These are phyloP conservation scores for Crax fasciolata DNA, from an alignment of 2,797 vertebrate species.

Conservation along the genomic window DNA sequence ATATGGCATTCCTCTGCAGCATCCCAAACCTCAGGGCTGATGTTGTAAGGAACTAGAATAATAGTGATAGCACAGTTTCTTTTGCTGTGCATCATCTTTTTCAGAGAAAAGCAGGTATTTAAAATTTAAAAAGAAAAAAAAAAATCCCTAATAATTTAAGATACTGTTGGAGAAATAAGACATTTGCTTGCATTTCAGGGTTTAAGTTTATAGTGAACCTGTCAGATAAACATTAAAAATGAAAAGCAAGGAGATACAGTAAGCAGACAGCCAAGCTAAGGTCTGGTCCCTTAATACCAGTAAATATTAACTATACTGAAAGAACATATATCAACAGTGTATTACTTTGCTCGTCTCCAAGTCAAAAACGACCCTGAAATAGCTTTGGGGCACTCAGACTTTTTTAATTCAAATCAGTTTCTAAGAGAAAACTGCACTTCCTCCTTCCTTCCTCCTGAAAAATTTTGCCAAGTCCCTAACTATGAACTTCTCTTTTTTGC, in stretches of 20 bases:
- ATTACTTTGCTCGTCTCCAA: background rate
- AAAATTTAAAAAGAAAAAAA: background rate
- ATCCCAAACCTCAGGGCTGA: background rate
- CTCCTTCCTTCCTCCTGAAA: background rate
- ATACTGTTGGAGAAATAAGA: background rate
- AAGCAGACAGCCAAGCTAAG: background rate
- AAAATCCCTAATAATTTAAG: background rate
- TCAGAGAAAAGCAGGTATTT: background rate
- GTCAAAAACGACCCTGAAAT: background rate
- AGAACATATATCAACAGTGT: background rate
- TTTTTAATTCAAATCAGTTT: background rate
- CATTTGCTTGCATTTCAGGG: background rate
- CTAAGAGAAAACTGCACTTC: background rate
- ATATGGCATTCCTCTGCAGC: background rate
- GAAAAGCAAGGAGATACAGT: background rate
- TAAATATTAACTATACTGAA: constrained; percentile 23
- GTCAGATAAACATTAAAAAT: constrained; percentile 33
- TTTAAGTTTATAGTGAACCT: background rate
- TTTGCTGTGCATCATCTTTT: background rate
- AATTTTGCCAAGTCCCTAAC: background rate
- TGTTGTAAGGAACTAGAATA: background rate
- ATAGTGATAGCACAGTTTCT: background rate
- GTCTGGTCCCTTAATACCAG: constrained; percentile 8
- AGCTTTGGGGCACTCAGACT: background rate
- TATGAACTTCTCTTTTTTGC: too few relatives aligned